Percentiles rank a stretch among this genome's conserved stretches.
Evolutionary conservation across 1,140 invertebrate species (phyloP).

Genomic region (Lasioglossum baleicum): DNA sequence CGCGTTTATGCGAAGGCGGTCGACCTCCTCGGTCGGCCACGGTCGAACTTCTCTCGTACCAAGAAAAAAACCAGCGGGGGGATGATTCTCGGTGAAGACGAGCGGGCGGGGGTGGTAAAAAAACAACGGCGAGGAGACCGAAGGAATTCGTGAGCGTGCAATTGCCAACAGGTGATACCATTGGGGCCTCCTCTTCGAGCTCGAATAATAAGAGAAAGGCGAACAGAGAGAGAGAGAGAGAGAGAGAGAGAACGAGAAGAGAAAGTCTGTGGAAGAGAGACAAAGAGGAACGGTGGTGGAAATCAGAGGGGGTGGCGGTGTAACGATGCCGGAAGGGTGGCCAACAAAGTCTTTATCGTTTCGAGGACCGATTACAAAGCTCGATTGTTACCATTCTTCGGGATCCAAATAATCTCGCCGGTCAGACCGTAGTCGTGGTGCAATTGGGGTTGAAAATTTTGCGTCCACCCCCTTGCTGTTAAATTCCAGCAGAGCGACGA

Average conservation of each 20-base stretch:
- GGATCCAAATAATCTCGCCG: conserved; percentile 64
- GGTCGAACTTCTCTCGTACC: conserved; percentile 37
- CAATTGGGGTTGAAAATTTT: conserved; percentile 21
- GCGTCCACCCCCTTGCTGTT: no score
- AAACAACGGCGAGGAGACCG: conserved; percentile 44
- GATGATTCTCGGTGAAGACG: background rate
- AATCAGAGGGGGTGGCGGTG: conserved; percentile 36
- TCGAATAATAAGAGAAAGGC: conserved; percentile 63
- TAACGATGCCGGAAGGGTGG: conserved; percentile 55
- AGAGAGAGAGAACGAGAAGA: conserved; percentile 22
- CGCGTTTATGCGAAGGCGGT: conserved; percentile 44
- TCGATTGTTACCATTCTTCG: conserved; percentile 67
- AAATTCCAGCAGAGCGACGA: no score
- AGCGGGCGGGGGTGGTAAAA: background rate
- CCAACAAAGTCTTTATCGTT: conserved; percentile 70
- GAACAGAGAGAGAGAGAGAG: conserved; percentile 42
- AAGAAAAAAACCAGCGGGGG: background rate
- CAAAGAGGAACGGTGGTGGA: conserved; percentile 47
- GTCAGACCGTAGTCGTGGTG: background rate
- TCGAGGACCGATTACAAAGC: conserved; percentile 70
- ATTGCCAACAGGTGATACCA: conserved; percentile 71
- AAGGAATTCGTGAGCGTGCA: conserved; percentile 54
- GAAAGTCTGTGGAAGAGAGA: conserved; percentile 24
- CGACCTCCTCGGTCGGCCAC: conserved; percentile 29
- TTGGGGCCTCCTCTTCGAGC: conserved; percentile 58